Conservation (phyloP, 2,797 vertebrate species). For the Urosaurus nigricauda region DNA sequence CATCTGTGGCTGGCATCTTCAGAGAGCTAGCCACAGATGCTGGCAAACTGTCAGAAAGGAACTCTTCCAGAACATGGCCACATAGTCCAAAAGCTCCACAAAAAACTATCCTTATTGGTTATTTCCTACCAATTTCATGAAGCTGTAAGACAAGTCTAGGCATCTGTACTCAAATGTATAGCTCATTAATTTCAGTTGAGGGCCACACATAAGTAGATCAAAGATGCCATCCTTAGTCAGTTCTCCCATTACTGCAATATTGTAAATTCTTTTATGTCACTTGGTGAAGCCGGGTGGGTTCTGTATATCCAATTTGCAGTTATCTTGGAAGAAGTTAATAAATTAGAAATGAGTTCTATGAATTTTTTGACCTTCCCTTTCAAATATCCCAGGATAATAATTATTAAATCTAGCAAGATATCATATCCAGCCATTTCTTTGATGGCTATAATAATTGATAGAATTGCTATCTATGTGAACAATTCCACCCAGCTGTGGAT, state of each 20-base stretch:
- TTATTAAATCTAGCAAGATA: neutral
- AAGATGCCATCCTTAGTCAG: neutral
- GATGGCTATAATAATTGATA: neutral
- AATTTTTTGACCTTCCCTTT: neutral
- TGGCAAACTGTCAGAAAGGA: too few species aligned
- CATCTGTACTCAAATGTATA: neutral
- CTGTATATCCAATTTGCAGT: neutral
- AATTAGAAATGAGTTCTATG: slow-evolving; percentile 14
- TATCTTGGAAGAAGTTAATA: neutral
- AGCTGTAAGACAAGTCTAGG: neutral
- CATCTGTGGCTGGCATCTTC: too few species aligned
- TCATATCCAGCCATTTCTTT: neutral
- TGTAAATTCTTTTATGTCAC: neutral
- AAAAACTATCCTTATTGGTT: too few species aligned
- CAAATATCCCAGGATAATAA: slow-evolving; percentile 13
- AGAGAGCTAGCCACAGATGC: too few species aligned
- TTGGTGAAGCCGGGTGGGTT: neutral
- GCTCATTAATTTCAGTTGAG: neutral
- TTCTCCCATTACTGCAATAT: neutral
- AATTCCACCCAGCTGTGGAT: neutral
- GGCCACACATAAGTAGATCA: neutral
- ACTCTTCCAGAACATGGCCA: too few species aligned
- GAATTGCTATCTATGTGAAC: neutral
- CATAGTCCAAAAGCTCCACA: too few species aligned
- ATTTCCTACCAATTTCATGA: too few species aligned